phyloP scores from a whole-genome alignment of 1,140 invertebrate species.

The Cydia amplana region DNA sequence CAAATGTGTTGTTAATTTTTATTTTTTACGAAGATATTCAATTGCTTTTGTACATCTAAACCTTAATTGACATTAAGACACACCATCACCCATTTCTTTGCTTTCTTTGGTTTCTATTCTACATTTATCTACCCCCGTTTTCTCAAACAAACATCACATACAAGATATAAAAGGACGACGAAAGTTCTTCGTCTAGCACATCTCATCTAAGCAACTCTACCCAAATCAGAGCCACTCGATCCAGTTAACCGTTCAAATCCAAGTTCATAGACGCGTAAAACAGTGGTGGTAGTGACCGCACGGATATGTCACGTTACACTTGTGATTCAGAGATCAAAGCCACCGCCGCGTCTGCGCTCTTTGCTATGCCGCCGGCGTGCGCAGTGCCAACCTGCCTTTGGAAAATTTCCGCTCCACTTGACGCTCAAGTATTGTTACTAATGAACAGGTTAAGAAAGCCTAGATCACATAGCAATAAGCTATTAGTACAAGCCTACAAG shows the following conservation, averaged over 20 bases:
- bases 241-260: slow-evolving; percentile 22
- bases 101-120: background rate
- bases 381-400: slow-evolving; percentile 48
- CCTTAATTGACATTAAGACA: slow-evolving; percentile 33
- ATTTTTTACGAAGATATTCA: background rate
- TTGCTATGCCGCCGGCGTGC: slow-evolving; percentile 62
- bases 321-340: slow-evolving; percentile 65
- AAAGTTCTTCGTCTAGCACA: background rate
- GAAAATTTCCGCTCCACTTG: slow-evolving; percentile 68
- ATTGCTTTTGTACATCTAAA: background rate
- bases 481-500: background rate
- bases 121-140: too few relatives aligned
- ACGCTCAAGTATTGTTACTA: slow-evolving; percentile 47
- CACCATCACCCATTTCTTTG: background rate
- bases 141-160: too few relatives aligned
- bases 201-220: slow-evolving; percentile 10
- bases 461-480: background rate
- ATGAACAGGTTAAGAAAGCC: slow-evolving; percentile 34
- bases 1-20: background rate
- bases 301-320: slow-evolving; percentile 72
- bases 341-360: slow-evolving; percentile 50
- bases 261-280: slow-evolving; percentile 62
- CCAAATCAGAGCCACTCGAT: slow-evolving; percentile 8
- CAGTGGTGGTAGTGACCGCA: slow-evolving; percentile 54
- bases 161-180: background rate